Percentiles rank a stretch among this genome's conserved stretches.
phyloP scores from a whole-genome alignment of 2,113 vertebrate species.

The Nesoenas mayeri region DNA sequence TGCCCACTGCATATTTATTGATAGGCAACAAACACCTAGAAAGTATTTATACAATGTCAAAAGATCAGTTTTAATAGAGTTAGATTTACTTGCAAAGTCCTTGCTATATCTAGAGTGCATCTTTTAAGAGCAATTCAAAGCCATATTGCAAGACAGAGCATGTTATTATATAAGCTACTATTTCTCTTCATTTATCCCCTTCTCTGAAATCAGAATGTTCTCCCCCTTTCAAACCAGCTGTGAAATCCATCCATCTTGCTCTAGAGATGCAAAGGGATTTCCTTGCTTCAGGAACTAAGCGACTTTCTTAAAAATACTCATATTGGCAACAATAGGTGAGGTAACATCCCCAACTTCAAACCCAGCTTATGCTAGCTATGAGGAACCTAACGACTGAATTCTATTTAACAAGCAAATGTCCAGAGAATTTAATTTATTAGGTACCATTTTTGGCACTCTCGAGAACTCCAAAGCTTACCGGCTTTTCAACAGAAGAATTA shows the following conservation, averaged over 20 bases:
- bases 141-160: neutral
- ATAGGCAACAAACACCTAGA: neutral
- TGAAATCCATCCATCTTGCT: neutral
- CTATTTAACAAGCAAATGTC: neutral
- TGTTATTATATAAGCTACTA: neutral
- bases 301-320: neutral
- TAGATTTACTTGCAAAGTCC: neutral
- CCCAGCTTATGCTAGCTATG: neutral
- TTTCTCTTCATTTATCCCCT: neutral
- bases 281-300: neutral
- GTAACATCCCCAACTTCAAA: neutral
- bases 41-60: neutral
- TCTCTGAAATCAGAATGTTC: neutral
- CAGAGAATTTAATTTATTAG: neutral
- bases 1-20: neutral
- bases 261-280: neutral
- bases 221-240: neutral
- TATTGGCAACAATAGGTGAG: neutral
- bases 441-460: neutral
- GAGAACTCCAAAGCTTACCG: neutral
- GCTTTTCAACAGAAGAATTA: neutral
- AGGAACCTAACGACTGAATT: neutral
- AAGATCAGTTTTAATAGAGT: neutral
- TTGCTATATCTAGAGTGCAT: neutral
- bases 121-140: neutral